Conservation (phyloP, 1,140 invertebrate species). For the Calliphora vicina region DNA sequence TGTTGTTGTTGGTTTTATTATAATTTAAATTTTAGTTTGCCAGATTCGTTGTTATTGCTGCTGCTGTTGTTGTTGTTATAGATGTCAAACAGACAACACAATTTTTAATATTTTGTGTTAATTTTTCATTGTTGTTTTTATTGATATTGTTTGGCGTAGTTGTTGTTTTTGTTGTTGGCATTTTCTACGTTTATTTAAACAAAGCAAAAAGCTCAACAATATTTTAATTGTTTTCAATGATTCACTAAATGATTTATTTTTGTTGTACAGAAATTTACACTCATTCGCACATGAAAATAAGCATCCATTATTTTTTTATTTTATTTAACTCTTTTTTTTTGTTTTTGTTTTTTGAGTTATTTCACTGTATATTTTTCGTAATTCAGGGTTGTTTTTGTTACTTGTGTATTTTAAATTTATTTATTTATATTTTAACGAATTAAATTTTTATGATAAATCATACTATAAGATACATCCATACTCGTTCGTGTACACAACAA, state of each 20-base stretch:
- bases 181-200: neutral
- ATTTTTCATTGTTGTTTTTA: neutral
- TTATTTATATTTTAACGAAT: neutral
- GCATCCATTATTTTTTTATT: neutral
- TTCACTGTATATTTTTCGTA: neutral
- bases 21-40: neutral
- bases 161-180: too few species aligned
- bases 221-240: slow-evolving; percentile 2
- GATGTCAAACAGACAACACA: neutral
- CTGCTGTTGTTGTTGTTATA: neutral
- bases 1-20: neutral
- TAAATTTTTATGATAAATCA: neutral
- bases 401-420: neutral
- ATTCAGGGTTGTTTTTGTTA: neutral
- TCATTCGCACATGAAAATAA: neutral
- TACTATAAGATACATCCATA: neutral
- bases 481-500: neutral
- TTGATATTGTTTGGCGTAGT: neutral
- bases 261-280: neutral
- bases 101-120: neutral
- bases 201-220: neutral
- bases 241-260: neutral
- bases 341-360: too few species aligned
- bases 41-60: neutral
- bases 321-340: neutral